Conservation (phyloP, 2,888 invertebrate species). For the Dasysyrphus albostriatus region DNA sequence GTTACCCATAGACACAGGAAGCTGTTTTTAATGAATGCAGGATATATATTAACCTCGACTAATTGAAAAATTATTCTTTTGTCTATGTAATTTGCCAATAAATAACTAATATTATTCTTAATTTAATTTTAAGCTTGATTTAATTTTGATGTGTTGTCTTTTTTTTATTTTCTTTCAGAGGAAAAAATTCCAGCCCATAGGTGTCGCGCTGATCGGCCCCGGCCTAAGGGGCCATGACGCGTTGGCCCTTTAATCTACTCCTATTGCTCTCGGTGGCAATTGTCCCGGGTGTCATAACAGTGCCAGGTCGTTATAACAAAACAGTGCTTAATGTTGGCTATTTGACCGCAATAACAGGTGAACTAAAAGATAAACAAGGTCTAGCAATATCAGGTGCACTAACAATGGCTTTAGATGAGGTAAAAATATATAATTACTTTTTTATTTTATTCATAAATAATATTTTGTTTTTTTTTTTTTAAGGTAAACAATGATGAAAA, state of each 20-base stretch:
- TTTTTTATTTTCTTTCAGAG: constrained; percentile 79
- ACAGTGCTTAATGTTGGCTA: constrained; percentile 91
- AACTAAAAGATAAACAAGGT: constrained; percentile 91
- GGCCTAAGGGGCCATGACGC: constrained; percentile 85
- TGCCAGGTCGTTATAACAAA: constrained; percentile 83
- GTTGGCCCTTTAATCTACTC: constrained; percentile 86
- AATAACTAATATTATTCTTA: background rate
- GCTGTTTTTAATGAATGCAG: background rate
- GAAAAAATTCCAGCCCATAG: constrained; percentile 84
- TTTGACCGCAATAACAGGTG: constrained; percentile 92
- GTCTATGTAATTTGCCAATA: background rate
- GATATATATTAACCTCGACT: background rate
- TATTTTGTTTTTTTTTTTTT: constrained; percentile 75
- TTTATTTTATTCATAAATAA: constrained; percentile 1
- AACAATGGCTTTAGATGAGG: constrained; percentile 93
- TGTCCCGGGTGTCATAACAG: constrained; percentile 83
- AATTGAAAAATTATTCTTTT: background rate
- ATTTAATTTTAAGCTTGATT: background rate
- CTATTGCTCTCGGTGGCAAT: constrained; percentile 88
- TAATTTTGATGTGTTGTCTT: background rate
- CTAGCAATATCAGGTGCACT: constrained; percentile 95
- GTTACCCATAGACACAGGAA: background rate
- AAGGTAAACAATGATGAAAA: constrained; percentile 89
- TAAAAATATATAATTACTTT: constrained; percentile 81
- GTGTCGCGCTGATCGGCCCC: constrained; percentile 87